Percentiles rank a stretch among this genome's conserved stretches.
These are phyloP conservation scores for Octodonta nipae DNA, from an alignment of 2,888 invertebrate species.

Conservation along the genomic window DNA sequence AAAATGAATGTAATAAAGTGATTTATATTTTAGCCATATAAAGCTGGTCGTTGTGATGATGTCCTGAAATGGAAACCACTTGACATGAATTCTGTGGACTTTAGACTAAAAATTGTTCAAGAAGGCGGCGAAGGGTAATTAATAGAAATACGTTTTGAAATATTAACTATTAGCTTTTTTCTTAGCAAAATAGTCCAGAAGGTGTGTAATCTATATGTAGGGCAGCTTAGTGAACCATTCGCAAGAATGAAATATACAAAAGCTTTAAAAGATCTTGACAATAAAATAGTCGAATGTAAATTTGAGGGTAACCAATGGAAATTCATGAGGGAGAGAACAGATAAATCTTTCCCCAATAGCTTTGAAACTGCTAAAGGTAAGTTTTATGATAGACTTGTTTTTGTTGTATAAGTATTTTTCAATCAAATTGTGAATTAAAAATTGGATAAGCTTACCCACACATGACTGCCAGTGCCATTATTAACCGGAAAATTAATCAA, in stretches of 20 bases:
- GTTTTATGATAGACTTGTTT: no score
- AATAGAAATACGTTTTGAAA: no score
- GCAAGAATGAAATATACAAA: constrained; percentile 65
- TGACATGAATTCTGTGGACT: constrained; percentile 90
- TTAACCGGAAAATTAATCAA: no score
- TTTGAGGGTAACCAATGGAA: constrained; percentile 72
- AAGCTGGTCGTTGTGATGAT: constrained; percentile 63
- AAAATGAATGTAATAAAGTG: neutral
- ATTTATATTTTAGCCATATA: constrained; percentile 51
- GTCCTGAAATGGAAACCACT: constrained; percentile 97
- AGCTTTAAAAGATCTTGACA: constrained; percentile 62
- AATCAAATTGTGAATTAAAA: no score
- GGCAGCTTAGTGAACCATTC: constrained; percentile 54
- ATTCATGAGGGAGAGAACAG: constrained; percentile 89
- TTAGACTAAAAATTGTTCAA: constrained; percentile 67
- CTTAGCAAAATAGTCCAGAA: constrained; percentile 20
- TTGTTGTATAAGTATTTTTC: no score
- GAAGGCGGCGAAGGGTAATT: constrained; percentile 57
- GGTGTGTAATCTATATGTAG: constrained; percentile 67
- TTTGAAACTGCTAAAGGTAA: constrained; percentile 67
- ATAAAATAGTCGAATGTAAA: constrained; percentile 93
- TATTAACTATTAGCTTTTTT: no score
- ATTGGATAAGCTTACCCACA: no score
- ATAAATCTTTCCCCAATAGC: constrained; percentile 92
- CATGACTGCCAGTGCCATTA: no score